phyloP scores from a whole-genome alignment of 2,113 vertebrate genomes.

The Camelus dromedarius region DNA sequence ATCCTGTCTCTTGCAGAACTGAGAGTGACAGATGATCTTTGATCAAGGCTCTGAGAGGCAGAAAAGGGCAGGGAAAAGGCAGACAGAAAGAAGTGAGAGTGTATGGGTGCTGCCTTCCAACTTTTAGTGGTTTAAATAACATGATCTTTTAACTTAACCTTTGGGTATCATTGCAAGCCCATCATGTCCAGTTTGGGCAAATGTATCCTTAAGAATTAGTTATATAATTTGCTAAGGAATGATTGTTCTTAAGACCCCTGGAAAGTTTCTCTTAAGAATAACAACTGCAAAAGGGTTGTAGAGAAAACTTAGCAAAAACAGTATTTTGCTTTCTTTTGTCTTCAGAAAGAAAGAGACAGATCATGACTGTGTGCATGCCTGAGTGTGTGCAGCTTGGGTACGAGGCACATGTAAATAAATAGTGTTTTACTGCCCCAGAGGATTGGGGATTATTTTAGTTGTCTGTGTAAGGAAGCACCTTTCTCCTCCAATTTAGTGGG shows the following conservation, averaged over 20 bases:
- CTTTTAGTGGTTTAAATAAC: neutral
- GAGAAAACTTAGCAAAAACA: neutral
- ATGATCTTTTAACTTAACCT: neutral
- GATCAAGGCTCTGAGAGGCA: neutral
- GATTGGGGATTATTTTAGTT: neutral
- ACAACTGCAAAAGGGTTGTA: neutral
- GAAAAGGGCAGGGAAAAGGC: neutral
- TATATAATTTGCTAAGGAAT: neutral
- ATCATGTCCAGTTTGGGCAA: neutral
- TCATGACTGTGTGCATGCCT: neutral
- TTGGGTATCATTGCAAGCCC: neutral
- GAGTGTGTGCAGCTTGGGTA: neutral
- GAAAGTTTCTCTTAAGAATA: neutral
- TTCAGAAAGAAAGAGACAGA: neutral
- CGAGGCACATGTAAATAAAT: neutral
- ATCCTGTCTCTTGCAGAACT: neutral
- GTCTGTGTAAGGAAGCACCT: neutral
- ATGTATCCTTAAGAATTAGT: neutral
- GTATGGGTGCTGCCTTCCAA: neutral
- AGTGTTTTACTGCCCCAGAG: neutral
- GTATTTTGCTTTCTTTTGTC: neutral
- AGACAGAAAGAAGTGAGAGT: neutral
- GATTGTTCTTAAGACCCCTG: neutral
- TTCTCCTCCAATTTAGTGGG: neutral
- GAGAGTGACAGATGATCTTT: neutral